Evolutionary conservation across 2,888 invertebrate species (phyloP).

Genomic region (Koerneria pararmatus): DNA sequence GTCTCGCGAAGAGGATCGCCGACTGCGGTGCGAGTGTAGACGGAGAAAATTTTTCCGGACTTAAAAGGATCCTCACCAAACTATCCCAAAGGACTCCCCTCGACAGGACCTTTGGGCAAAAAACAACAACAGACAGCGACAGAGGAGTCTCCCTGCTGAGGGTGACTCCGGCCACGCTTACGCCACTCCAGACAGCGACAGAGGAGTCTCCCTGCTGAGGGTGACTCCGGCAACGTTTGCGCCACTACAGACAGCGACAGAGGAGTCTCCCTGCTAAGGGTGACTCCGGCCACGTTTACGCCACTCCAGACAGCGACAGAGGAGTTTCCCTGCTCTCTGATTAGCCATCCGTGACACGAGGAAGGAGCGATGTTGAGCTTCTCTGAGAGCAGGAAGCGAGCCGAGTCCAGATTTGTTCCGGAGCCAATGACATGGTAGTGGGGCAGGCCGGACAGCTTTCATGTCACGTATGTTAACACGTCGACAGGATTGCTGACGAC

Average conservation of each 20-base stretch:
- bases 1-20: too few relatives aligned
- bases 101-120: too few relatives aligned
- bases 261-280: constrained; percentile 67
- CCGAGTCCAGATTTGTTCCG: constrained; percentile 87
- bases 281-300: constrained; percentile 83
- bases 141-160: too few relatives aligned
- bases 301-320: constrained; percentile 87
- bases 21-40: too few relatives aligned
- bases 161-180: constrained; percentile 80
- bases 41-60: too few relatives aligned
- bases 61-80: too few relatives aligned
- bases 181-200: constrained; percentile 90
- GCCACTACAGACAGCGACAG: constrained; percentile 87
- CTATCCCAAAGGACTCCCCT: too few relatives aligned
- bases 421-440: constrained; percentile 83
- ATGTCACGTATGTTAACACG: constrained; percentile 85
- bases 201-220: constrained; percentile 77
- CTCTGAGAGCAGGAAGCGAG: constrained; percentile 75
- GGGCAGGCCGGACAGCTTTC: constrained; percentile 85
- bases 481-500: constrained; percentile 69
- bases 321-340: constrained; percentile 88
- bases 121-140: too few relatives aligned
- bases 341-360: constrained; percentile 87
- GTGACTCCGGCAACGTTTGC: constrained; percentile 83
- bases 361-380: constrained; percentile 75